Conservation (phyloP, 37 sponge, comb jelly and placozoan genomes). For the Theonella swinhoei region DNA sequence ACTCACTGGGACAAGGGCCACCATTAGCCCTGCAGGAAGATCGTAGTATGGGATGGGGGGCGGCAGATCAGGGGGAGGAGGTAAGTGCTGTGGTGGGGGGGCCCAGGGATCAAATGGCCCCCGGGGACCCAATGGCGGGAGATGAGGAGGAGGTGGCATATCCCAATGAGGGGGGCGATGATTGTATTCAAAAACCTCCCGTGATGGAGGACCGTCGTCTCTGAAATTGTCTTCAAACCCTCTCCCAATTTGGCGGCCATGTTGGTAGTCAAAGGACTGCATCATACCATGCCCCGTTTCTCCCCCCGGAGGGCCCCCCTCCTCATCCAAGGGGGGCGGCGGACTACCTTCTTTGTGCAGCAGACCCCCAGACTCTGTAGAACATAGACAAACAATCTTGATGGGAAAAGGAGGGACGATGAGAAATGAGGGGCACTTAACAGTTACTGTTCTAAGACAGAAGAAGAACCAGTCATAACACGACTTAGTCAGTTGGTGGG, state of each 20-base stretch:
- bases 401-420: too few species aligned
- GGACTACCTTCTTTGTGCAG: background rate
- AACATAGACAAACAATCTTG: too few species aligned
- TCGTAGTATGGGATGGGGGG: constrained; percentile 93
- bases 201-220: background rate
- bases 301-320: too few species aligned
- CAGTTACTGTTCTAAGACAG: too few species aligned
- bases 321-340: background rate
- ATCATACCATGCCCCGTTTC: background rate
- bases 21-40: constrained; percentile 97
- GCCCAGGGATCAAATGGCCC: background rate
- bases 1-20: constrained; percentile 77
- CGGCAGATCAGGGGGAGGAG: constrained; percentile 40
- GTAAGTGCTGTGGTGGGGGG: background rate
- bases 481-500: too few species aligned
- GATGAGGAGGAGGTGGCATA: background rate
- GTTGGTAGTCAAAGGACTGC: constrained; percentile 49
- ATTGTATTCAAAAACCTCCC: constrained; percentile 62
- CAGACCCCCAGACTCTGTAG: background rate
- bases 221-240: background rate
- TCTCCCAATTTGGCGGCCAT: background rate
- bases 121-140: constrained; percentile 2
- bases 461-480: too few species aligned
- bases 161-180: constrained; percentile 38
- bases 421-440: too few species aligned